These are phyloP conservation scores for Pipistrellus pipistrellus DNA, from an alignment of 2,797 vertebrate genomes.

Conservation along the genomic window DNA sequence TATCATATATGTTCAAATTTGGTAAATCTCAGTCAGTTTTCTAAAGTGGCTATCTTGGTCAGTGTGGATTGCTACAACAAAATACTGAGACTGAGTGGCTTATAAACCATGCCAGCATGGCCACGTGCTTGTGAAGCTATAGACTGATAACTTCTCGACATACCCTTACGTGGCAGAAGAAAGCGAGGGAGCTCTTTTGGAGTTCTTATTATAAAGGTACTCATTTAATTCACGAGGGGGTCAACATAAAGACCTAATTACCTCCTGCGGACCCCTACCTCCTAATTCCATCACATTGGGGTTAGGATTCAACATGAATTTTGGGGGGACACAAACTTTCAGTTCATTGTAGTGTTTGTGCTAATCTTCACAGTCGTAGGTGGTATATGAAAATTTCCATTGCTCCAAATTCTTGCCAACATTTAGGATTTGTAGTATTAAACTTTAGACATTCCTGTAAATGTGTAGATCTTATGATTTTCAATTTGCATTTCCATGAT, in stretches of 20 bases:
- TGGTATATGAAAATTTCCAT: neutral
- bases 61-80: neutral
- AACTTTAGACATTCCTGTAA: neutral
- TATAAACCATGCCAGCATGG: neutral
- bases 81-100: neutral
- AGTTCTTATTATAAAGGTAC: neutral
- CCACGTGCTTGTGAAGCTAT: neutral
- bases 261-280: neutral
- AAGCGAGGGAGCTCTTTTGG: neutral
- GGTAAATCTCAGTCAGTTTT: neutral
- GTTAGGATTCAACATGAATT: neutral
- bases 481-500: constrained; percentile 10
- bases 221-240: neutral
- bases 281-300: neutral
- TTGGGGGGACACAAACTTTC: neutral
- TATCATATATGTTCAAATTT: neutral
- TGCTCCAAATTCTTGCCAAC: neutral
- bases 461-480: neutral
- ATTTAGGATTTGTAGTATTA: neutral
- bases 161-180: neutral
- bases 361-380: neutral
- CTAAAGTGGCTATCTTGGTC: neutral
- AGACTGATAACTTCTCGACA: neutral
- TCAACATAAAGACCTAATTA: neutral
- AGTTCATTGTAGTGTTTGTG: neutral